Conservation (phyloP, 2,797 vertebrate species). For the Ctenopoma multispine region DNA sequence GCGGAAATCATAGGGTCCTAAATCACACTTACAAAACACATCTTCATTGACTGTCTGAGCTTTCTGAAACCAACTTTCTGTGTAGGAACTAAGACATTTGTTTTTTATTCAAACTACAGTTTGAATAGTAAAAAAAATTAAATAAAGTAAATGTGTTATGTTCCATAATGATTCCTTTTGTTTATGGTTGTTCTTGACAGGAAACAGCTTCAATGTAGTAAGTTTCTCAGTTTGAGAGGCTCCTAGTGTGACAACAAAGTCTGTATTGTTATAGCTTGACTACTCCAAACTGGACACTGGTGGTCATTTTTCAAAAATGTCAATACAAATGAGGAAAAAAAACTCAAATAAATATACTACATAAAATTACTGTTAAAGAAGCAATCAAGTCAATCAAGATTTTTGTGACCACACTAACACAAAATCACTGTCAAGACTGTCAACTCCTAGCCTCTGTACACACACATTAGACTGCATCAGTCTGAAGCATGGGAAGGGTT, state of each 20-base stretch:
- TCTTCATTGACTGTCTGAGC: not conserved
- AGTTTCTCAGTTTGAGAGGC: not conserved
- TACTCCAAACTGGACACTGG: too few species aligned
- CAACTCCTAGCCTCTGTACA: not conserved
- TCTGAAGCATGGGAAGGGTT: conserved; percentile 44
- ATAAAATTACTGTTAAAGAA: too few species aligned
- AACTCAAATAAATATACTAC: too few species aligned
- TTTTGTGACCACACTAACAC: too few species aligned
- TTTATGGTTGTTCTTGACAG: not conserved
- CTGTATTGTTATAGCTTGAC: too few species aligned
- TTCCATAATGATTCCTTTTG: not conserved
- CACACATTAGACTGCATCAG: conserved; percentile 40
- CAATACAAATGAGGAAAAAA: too few species aligned
- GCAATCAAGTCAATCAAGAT: too few species aligned
- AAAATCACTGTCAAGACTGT: too few species aligned
- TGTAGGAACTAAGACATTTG: not conserved
- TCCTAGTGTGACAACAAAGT: not conserved
- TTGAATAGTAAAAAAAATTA: not conserved
- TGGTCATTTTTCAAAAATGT: too few species aligned
- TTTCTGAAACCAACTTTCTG: not conserved
- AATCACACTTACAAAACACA: not conserved
- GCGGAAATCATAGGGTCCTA: too few species aligned
- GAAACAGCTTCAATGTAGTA: not conserved
- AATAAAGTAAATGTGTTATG: too few species aligned
- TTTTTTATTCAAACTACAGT: not conserved